Evolutionary conservation across 2,797 vertebrate genomes (phyloP).

Genomic region (Orientallactaga sibirica): DNA sequence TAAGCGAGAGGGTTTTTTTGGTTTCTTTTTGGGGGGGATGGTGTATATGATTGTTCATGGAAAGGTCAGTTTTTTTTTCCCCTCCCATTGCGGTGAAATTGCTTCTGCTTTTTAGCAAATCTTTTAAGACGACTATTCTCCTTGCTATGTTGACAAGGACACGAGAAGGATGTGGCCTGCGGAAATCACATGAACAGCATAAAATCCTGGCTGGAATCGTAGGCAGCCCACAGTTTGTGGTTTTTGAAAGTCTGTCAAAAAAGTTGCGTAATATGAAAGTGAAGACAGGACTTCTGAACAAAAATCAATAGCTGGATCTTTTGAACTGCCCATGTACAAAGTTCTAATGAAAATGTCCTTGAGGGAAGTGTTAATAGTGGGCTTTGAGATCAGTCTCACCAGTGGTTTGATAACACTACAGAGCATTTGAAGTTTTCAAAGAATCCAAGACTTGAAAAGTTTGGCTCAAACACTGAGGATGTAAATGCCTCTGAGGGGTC

Average conservation of each 20-base stretch:
- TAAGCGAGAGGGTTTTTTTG: constrained; percentile 90
- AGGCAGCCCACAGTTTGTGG: constrained; percentile 82
- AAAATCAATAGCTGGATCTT: constrained; percentile 89
- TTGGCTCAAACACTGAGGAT: constrained; percentile 77
- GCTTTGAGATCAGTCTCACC: constrained; percentile 85
- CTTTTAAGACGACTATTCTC: constrained; percentile 89
- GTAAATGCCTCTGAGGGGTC: constrained; percentile 83
- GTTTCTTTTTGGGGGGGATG: too few species aligned
- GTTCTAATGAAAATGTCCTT: constrained; percentile 89
- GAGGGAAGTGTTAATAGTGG: constrained; percentile 87
- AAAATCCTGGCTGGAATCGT: constrained; percentile 84
- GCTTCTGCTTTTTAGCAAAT: constrained; percentile 93
- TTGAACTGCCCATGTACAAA: constrained; percentile 88
- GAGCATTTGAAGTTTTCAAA: constrained; percentile 87
- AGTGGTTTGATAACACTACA: constrained; percentile 76
- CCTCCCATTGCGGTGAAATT: constrained; percentile 91
- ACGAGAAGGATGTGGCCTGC: constrained; percentile 88
- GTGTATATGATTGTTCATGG: constrained; percentile 79
- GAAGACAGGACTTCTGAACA: constrained; percentile 87
- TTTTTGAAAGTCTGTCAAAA: constrained; percentile 88
- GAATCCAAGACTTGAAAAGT: constrained; percentile 80
- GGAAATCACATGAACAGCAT: constrained; percentile 89
- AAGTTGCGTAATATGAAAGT: constrained; percentile 85
- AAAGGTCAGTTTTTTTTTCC: constrained; percentile 93
- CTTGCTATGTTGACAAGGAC: constrained; percentile 92